Evolutionary conservation across 2,888 invertebrate species (phyloP), one percentile per base, ranked within the genome.

Genomic region (Magallana nippona): DNA sequence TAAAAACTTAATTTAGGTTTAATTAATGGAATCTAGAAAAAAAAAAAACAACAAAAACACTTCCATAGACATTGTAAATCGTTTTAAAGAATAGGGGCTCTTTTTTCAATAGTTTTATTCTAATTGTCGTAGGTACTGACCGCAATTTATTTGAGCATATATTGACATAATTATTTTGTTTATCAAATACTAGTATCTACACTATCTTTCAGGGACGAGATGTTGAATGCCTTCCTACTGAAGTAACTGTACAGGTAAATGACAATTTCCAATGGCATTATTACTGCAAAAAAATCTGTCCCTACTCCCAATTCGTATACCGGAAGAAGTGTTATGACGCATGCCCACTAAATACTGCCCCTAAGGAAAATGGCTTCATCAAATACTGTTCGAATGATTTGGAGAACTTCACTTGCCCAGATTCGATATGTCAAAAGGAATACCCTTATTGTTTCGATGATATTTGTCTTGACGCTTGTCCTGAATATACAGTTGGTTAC

Each of bases 401-500:
- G 10, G 81, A 81, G n/a, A 17, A 22, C 17, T 44, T 55, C 17
- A 22, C 10, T 71, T 81, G 62, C 17, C 81, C 32, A 3, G n/a
- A 60, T 44, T 32, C 44, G 8, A 32, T 55, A 32, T 81, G 81
- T 44, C 22, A 60, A 44, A 55, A 60, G 11, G 62, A 62, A 44
- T 81, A 62, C 27, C 63, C 81, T 2, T n/a, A 44, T 62, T 81
- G 60, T 62, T 81, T 62, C 81, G 13, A 22, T 2, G 63, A 44
- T 13, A 27, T 62, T 62, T 81, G 81, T 81, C 55, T 81, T 17
- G 44, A 62, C 10, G 1, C 32, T 17, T 81, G 81, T n/a, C 81
- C 81, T 10, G 81, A 81, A 11, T 81, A 55, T n/a, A 81, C 81
- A 15, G 55, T 81, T n/a, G 81, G 63, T 32, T 81, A 62, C 22